These are phyloP conservation scores for Crossaster papposus DNA, from an alignment of 53 echinoderm and acorn worm genomes.

Conservation along the genomic window DNA sequence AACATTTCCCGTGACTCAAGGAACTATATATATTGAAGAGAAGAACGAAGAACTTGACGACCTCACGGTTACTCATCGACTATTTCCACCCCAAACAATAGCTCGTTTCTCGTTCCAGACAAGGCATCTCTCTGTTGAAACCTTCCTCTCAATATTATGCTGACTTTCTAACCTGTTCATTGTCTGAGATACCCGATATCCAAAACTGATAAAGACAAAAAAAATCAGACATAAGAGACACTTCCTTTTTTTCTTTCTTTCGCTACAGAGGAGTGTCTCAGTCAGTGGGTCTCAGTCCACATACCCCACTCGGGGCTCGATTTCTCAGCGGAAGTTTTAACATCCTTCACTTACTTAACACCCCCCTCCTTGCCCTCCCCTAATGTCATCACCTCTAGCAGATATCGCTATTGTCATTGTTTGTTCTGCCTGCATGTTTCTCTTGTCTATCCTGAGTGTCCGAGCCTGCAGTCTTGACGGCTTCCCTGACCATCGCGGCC, in stretches of 20 bases:
- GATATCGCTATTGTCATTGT: constrained; percentile 4
- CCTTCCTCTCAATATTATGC: neutral
- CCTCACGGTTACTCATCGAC: constrained; percentile 35
- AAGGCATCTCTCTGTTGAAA: constrained; percentile 27
- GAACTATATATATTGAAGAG: neutral
- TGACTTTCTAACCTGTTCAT: neutral
- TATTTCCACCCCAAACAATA: constrained; percentile 48
- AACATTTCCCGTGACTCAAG: neutral
- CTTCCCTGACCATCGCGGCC: neutral
- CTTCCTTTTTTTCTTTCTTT: neutral
- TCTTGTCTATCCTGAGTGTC: neutral
- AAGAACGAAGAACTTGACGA: neutral
- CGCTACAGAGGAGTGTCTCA: neutral
- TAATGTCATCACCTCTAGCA: constrained; percentile 3
- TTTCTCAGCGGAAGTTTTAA: neutral
- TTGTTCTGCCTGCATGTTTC: neutral
- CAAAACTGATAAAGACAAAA: neutral
- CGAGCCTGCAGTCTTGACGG: neutral
- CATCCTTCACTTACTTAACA: neutral
- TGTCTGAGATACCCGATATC: constrained; percentile 1
- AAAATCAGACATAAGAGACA: constrained; percentile 14
- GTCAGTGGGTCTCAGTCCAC: neutral
- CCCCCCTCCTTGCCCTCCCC: neutral
- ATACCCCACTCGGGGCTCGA: neutral
- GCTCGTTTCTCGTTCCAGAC: constrained; percentile 36